Base-by-base conservation (phyloP, 2,888 invertebrate species). In the Chaetogeoica ovagalla region DNA sequence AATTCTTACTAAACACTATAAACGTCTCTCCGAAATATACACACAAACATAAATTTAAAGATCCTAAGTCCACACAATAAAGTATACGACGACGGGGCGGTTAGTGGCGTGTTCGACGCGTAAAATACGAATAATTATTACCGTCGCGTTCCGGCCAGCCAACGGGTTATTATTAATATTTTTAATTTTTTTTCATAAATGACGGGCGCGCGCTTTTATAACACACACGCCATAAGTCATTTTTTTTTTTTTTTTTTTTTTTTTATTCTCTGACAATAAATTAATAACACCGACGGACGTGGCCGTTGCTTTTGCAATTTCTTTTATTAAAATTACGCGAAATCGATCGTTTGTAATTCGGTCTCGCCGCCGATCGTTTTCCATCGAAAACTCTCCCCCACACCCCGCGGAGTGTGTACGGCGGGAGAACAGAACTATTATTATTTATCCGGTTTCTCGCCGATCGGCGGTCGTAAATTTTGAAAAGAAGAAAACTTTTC, bases 261-360 rank as follows among this genome's bases (percentile, higher is more conserved):
- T 72, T 43, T 63, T 62, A 65, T 65, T 77, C 71, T 79, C 63
- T 79, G 71, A 79, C 70, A 79, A 79, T 79, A 79, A 79, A 79
- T 79, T n/a, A 79, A 79, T 79, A 79, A 79, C n/a, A n/a, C 79
- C 71, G 23, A 79, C 71, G 62, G 70, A 70, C 79, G 71, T 71
- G 55, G 71, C 63, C 63, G 79, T 70, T 60, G 77, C 69, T 77
- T 77, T 62, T 77, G 71, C 79, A 79, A 79, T 79, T 79, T 79
- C 79, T 71, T 79, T 79, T 79, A 79, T 79, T 79, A 79, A 79
- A 79, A 71, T 71, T 79, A 79, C n/a, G n/a, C n/a, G n/a, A n/a
- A 79, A 79, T 79, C 79, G 79, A 79, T 79, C 79, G 79, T 79
- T 79, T 79, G 79, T 79, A 71, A 71, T 79, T 79, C 79, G 71